phyloP scores from a whole-genome alignment of 2,888 invertebrate species.

The Maniola hyperantus region DNA sequence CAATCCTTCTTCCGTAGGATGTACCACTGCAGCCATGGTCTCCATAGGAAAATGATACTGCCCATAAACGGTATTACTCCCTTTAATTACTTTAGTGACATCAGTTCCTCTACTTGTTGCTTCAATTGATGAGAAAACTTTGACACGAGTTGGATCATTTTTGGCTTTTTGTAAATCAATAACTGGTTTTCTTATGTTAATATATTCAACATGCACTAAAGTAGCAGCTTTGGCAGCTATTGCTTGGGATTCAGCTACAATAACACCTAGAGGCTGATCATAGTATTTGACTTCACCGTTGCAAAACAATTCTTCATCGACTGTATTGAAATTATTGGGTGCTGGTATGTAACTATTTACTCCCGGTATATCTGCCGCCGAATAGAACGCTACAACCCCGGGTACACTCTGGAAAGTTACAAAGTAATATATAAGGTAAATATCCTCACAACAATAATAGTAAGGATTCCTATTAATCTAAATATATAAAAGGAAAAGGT shows the following conservation, averaged over 20 bases:
- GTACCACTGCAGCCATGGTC: constrained; percentile 80
- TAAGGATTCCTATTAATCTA: too few species aligned
- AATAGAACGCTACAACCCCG: constrained; percentile 85
- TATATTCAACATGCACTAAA: constrained; percentile 79
- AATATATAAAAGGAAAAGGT: too few species aligned
- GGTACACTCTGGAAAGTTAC: constrained; percentile 71
- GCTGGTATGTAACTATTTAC: constrained; percentile 76
- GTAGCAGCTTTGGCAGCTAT: constrained; percentile 78
- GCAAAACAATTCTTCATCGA: constrained; percentile 73
- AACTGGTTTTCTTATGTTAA: constrained; percentile 56
- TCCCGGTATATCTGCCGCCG: constrained; percentile 87
- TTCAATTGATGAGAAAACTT: constrained; percentile 38
- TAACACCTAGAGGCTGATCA: constrained; percentile 86
- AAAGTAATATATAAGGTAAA: not conserved
- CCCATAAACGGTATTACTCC: constrained; percentile 56
- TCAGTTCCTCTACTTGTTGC: constrained; percentile 48
- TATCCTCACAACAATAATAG: too few species aligned
- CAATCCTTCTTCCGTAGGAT: constrained; percentile 85
- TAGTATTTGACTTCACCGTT: constrained; percentile 80
- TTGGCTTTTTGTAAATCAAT: constrained; percentile 51
- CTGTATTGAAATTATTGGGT: constrained; percentile 37
- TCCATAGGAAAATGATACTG: constrained; percentile 88
- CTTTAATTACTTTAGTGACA: constrained; percentile 53
- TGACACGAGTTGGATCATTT: constrained; percentile 47
- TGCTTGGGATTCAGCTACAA: constrained; percentile 81